phyloP scores from a whole-genome alignment of 2,888 invertebrate genomes.

The Lasioglossum marginatum region DNA sequence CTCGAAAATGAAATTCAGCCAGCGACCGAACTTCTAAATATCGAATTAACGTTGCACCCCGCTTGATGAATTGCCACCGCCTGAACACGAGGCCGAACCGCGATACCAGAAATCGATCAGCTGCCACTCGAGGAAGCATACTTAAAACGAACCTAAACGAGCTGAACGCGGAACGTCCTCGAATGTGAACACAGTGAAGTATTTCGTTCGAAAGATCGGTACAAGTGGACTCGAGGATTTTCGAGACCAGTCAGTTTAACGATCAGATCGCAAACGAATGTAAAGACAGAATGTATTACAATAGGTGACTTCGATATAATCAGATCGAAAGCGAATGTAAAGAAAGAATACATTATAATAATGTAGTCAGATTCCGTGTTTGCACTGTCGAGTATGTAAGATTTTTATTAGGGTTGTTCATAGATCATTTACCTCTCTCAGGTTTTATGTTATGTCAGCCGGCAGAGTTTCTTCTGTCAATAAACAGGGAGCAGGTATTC shows the following conservation, averaged over 20 bases:
- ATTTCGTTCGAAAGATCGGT: neutral
- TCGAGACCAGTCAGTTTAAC: neutral
- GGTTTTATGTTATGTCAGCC: neutral
- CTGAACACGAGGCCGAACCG: conserved; percentile 30
- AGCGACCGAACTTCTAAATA: conserved; percentile 44
- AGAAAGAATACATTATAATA: neutral
- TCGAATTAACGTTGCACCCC: conserved; percentile 44
- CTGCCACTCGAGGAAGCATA: neutral
- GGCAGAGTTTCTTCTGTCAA: conserved; percentile 36
- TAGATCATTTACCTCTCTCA: neutral
- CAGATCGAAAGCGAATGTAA: neutral
- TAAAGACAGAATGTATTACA: neutral
- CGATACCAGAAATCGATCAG: conserved; percentile 33
- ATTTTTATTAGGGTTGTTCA: neutral
- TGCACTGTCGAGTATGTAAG: neutral
- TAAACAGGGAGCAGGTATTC: conserved; percentile 17
- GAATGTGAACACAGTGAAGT: neutral
- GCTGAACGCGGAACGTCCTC: neutral
- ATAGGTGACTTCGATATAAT: neutral
- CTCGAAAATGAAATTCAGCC: conserved; percentile 55
- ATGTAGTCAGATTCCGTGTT: neutral
- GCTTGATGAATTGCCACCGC: conserved; percentile 40
- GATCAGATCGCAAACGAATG: neutral
- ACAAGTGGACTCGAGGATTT: no score
- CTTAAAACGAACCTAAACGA: neutral